phyloP scores from a whole-genome alignment of 2,113 vertebrate genomes.

The Aphelocoma coerulescens region DNA sequence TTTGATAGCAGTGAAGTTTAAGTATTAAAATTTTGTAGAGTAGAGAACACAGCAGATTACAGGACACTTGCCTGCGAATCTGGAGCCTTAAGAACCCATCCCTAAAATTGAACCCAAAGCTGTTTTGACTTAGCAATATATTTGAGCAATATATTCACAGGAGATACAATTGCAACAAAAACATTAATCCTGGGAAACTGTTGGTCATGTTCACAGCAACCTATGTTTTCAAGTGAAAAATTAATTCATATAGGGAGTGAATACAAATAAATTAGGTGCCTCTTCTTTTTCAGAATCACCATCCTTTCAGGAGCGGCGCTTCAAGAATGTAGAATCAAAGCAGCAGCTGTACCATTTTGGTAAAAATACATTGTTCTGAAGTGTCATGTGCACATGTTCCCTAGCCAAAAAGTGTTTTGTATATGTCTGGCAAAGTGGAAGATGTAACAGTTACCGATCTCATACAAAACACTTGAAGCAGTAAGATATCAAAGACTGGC shows the following conservation, averaged over 20 bases:
- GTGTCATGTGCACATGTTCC: accelerated
- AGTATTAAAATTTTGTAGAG: background rate
- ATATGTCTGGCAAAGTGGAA: background rate
- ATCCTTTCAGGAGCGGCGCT: background rate
- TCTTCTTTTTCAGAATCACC: background rate
- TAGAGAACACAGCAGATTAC: background rate
- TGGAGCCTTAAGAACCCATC: background rate
- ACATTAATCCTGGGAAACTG: background rate
- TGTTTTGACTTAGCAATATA: background rate
- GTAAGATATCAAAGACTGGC: background rate
- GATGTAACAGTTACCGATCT: background rate
- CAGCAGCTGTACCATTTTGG: background rate
- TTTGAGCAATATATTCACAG: background rate
- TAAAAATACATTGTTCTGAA: background rate
- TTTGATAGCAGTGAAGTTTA: background rate
- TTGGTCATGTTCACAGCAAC: background rate
- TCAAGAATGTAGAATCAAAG: background rate
- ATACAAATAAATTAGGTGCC: background rate
- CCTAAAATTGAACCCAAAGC: background rate
- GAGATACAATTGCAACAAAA: background rate
- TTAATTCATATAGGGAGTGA: background rate
- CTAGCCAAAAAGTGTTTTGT: background rate
- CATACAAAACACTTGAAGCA: background rate
- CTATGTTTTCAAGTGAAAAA: background rate
- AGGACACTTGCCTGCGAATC: background rate